These are phyloP conservation scores for Burhinus oedicnemus DNA, from an alignment of 2,113 vertebrate genomes.

Conservation along the genomic window DNA sequence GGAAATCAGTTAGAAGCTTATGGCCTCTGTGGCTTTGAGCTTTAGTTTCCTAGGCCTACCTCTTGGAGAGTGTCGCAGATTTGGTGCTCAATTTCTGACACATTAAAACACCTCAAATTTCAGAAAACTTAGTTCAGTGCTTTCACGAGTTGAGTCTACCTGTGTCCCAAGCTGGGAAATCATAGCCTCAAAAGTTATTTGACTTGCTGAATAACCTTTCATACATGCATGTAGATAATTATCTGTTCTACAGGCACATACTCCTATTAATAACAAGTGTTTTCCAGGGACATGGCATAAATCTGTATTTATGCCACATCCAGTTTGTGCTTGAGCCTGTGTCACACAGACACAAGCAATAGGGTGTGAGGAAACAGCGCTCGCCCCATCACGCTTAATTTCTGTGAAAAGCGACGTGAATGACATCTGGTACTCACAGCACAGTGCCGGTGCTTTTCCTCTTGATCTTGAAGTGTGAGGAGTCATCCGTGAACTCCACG, in stretches of 20 bases:
- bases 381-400: not conserved
- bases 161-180: not conserved
- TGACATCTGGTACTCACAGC: conserved; percentile 29
- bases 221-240: not conserved
- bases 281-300: not conserved
- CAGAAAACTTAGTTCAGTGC: not conserved
- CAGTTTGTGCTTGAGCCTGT: not conserved
- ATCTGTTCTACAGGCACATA: not conserved
- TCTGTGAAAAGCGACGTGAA: accelerated
- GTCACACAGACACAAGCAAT: not conserved
- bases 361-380: not conserved
- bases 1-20: not conserved
- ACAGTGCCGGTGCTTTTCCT: conserved; percentile 48
- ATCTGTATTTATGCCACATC: not conserved
- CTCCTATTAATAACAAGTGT: not conserved
- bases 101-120: not conserved
- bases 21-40: accelerated
- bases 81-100: not conserved
- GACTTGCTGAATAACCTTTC: not conserved
- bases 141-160: not conserved
- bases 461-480: not conserved
- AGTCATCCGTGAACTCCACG: not conserved
- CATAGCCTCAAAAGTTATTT: not conserved
- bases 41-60: not conserved
- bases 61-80: not conserved